A percentile compares a stretch with the other conserved stretches of the same genome.
phyloP scores from a whole-genome alignment of 2,797 vertebrate species.

The Cyprinella venusta region DNA sequence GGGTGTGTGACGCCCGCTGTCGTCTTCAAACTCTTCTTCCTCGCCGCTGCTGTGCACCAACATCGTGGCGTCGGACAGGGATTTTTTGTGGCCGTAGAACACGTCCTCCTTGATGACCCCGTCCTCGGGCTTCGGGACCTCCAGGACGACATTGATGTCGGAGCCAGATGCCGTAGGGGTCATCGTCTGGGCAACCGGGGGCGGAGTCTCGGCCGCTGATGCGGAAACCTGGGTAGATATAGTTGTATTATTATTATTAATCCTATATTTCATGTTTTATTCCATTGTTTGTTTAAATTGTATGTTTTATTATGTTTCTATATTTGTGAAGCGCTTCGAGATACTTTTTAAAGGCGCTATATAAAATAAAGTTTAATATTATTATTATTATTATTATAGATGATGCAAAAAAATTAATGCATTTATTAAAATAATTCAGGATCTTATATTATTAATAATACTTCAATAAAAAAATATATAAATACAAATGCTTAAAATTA shows the following conservation, averaged over 20 bases:
- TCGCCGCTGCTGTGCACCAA: slow-evolving; percentile 96
- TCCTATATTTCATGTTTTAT: too few species aligned
- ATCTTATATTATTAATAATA: background rate
- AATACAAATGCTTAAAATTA: too few species aligned
- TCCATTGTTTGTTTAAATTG: too few species aligned
- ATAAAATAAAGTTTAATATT: too few species aligned
- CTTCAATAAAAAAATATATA: too few species aligned
- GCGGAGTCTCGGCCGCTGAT: slow-evolving; percentile 80
- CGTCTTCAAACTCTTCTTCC: slow-evolving; percentile 90
- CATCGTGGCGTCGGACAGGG: slow-evolving; percentile 96
- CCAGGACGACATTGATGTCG: slow-evolving; percentile 82
- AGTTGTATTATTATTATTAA: too few species aligned
- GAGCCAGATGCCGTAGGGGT: slow-evolving; percentile 77
- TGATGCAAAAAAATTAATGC: background rate
- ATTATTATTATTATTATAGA: too few species aligned
- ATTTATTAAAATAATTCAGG: background rate
- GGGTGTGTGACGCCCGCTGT: slow-evolving; percentile 73
- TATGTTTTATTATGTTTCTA: too few species aligned
- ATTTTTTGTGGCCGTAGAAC: slow-evolving; percentile 91
- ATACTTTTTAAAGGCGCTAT: too few species aligned
- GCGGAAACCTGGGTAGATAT: slow-evolving; percentile 74
- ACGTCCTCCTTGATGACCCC: slow-evolving; percentile 75
- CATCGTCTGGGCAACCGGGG: slow-evolving; percentile 65
- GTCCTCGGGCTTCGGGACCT: slow-evolving; percentile 81
- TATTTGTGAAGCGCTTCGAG: too few species aligned